Evolutionary conservation across 35 echinoderm and acorn worm genomes (phyloP).

Genomic region (Diadema setosum): DNA sequence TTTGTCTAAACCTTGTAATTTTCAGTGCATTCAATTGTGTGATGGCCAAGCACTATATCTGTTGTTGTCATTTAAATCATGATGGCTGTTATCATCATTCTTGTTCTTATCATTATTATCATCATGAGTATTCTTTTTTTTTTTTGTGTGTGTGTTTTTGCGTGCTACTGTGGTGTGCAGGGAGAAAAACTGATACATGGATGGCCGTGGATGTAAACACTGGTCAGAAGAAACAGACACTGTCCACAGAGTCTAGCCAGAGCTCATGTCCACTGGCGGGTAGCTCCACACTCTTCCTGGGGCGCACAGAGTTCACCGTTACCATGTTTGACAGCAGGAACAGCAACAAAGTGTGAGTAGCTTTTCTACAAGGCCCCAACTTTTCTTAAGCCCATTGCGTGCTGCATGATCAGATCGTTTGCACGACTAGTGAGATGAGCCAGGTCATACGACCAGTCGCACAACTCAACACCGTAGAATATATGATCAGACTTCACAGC

Average conservation of each 20-base stretch:
- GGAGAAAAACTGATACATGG: slow-evolving; percentile 91
- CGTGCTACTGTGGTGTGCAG: background rate
- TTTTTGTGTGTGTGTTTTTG: background rate
- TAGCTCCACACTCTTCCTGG: slow-evolving; percentile 73
- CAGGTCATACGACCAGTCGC: too few relatives aligned
- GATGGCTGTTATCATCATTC: too few relatives aligned
- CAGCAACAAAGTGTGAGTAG: slow-evolving; percentile 84
- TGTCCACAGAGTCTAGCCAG: slow-evolving; percentile 65
- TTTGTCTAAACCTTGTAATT: too few relatives aligned
- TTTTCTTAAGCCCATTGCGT: background rate
- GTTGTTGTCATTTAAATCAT: too few relatives aligned
- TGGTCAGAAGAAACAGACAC: slow-evolving; percentile 77
- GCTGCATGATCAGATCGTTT: background rate
- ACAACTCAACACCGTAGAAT: too few relatives aligned
- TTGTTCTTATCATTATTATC: too few relatives aligned
- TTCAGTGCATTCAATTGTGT: too few relatives aligned
- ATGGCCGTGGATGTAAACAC: slow-evolving; percentile 72
- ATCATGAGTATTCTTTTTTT: too few relatives aligned
- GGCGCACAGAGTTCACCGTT: slow-evolving; percentile 88
- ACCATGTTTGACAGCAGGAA: slow-evolving; percentile 97
- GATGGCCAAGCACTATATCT: too few relatives aligned
- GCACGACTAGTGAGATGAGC: background rate
- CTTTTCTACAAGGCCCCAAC: too few relatives aligned
- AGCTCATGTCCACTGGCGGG: slow-evolving; percentile 81
- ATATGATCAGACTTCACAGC: too few relatives aligned